Evolutionary conservation across 2,888 invertebrate species (phyloP).

Genomic region (Cetonia aurata): DNA sequence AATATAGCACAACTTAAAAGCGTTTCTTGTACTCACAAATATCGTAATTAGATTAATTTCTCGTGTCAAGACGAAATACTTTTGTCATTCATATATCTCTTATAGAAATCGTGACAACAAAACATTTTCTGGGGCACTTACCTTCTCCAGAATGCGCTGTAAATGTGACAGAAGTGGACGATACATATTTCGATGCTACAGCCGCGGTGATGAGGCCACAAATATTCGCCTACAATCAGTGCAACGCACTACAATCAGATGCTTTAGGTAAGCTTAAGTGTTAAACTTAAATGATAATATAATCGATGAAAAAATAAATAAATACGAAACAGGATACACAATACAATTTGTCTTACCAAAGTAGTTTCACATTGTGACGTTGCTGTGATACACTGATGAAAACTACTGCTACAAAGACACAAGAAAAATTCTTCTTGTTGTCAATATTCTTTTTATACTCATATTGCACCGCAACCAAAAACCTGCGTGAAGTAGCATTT

Average conservation of each 20-base stretch:
- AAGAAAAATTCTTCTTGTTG: no score
- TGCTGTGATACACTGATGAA: no score
- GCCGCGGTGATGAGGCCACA: constrained; percentile 8
- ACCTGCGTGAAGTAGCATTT: no score
- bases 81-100: background rate
- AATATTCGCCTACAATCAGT: constrained; percentile 19
- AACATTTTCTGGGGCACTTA: constrained; percentile 25
- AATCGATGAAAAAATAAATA: background rate
- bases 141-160: constrained; percentile 30
- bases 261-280: constrained; percentile 6
- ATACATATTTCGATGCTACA: constrained; percentile 22
- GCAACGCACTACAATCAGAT: constrained; percentile 12
- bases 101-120: constrained; percentile 25
- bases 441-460: no score
- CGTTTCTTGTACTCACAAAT: no score
- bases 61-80: no score
- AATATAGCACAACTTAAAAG: no score
- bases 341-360: no score
- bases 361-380: no score
- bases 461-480: no score
- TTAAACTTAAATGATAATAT: background rate
- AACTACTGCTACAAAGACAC: no score
- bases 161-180: constrained; percentile 22
- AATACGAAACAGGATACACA: background rate
- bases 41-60: no score